Conservation (phyloP, 2,888 invertebrate species). For the Ophion costatus region DNA sequence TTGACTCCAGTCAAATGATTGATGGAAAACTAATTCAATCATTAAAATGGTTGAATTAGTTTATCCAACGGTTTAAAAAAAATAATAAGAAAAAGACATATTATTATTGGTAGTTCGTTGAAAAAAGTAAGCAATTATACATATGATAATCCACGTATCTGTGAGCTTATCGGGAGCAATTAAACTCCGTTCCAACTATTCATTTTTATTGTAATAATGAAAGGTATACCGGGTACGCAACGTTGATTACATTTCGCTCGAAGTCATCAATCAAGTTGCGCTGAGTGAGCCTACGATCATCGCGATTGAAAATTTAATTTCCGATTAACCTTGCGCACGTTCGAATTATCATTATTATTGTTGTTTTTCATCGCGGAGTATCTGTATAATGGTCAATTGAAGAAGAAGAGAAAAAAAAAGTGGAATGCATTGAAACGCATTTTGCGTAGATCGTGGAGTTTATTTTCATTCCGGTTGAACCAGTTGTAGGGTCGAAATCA, state of each 20-base stretch:
- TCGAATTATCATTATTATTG: too few relatives aligned
- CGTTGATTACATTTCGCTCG: not conserved
- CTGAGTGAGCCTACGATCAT: not conserved
- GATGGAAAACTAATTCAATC: conserved; percentile 11
- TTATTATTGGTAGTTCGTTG: not conserved
- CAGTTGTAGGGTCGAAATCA: too few relatives aligned
- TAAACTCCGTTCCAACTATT: not conserved
- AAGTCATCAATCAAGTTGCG: not conserved
- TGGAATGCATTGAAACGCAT: not conserved
- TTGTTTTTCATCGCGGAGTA: too few relatives aligned
- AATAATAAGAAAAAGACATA: not conserved
- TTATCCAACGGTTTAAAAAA: conserved; percentile 3
- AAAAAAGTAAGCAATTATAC: not conserved
- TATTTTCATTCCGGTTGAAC: not conserved
- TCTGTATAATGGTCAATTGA: too few relatives aligned
- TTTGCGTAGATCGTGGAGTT: not conserved
- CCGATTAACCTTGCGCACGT: not conserved
- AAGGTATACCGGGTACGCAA: not conserved
- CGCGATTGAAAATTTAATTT: not conserved
- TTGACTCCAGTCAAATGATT: not conserved
- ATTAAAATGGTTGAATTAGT: too few relatives aligned
- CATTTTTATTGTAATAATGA: not conserved
- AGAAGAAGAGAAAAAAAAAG: too few relatives aligned
- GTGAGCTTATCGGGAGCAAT: conserved; percentile 2
- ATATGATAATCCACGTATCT: not conserved